These are phyloP conservation scores for Rhynchomys soricoides DNA, from an alignment of 2,113 vertebrate genomes.

Conservation along the genomic window DNA sequence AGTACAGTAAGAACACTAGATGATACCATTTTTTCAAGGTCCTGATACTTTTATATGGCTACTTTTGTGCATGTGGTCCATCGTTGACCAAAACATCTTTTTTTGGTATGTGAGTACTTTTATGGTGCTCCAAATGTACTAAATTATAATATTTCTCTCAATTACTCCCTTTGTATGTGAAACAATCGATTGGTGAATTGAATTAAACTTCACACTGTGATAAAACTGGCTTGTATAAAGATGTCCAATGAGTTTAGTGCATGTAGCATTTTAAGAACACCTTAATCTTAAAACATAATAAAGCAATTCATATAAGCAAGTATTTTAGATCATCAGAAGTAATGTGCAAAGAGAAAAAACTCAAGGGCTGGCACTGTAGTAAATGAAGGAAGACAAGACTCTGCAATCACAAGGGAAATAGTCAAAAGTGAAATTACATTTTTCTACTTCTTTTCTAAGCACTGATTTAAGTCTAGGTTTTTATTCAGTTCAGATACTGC, in stretches of 20 bases:
- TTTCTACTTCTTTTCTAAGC: background rate
- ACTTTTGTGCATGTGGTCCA: background rate
- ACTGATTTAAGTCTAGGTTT: background rate
- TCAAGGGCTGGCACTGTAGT: background rate
- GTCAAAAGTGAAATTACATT: background rate
- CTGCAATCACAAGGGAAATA: background rate
- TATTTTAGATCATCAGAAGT: background rate
- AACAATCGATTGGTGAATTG: background rate
- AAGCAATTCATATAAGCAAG: constrained; percentile 15
- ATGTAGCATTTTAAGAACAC: constrained; percentile 23
- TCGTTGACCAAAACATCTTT: background rate
- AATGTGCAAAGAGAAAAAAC: background rate
- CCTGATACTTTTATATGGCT: background rate
- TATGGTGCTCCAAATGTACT: background rate
- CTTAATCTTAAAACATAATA: constrained; percentile 20
- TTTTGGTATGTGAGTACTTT: background rate
- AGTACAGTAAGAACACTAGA: background rate
- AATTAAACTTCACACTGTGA: background rate
- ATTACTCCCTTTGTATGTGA: background rate
- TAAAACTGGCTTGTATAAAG: background rate
- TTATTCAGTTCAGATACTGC: background rate
- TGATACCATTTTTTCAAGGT: background rate
- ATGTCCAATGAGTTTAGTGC: background rate
- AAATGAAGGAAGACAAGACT: background rate
- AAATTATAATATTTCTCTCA: background rate